These are phyloP conservation scores for Sesamia inferens DNA, from an alignment of 2,888 invertebrate species.

Conservation along the genomic window DNA sequence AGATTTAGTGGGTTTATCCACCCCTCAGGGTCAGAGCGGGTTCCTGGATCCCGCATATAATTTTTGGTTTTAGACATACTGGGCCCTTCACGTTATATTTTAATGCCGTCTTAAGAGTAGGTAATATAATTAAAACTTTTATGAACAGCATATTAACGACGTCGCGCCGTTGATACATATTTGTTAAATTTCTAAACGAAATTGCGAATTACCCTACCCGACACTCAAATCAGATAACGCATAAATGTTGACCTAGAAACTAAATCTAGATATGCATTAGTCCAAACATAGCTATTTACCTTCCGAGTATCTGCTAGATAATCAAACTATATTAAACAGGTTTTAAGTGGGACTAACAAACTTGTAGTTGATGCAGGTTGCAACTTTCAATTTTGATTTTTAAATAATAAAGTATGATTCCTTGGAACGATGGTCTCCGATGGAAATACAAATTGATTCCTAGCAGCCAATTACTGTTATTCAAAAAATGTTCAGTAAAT, in stretches of 20 bases:
- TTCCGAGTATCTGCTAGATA: background rate
- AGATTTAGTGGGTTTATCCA: too few species aligned
- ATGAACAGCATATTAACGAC: background rate
- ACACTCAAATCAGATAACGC: constrained; percentile 33
- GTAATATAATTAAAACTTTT: background rate
- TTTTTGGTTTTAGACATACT: too few species aligned
- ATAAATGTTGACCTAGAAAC: constrained; percentile 43
- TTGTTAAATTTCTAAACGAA: background rate
- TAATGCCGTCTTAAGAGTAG: too few species aligned
- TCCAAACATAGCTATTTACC: constrained; percentile 18
- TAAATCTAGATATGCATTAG: constrained; percentile 44
- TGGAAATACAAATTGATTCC: background rate
- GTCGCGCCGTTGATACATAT: background rate
- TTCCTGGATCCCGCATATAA: too few species aligned
- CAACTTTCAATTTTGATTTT: constrained; percentile 39
- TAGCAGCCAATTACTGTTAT: background rate
- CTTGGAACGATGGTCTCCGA: background rate
- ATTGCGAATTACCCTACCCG: background rate
- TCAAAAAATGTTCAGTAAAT: background rate
- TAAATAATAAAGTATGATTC: constrained; percentile 11
- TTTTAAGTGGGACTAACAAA: constrained; percentile 29
- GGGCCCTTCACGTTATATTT: too few species aligned
- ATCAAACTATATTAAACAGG: constrained; percentile 33
- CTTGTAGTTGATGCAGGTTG: constrained; percentile 6
- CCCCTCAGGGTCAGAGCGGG: too few species aligned